These are phyloP conservation scores for Cephus sareptanus DNA, from an alignment of 2,888 invertebrate genomes.

Conservation along the genomic window DNA sequence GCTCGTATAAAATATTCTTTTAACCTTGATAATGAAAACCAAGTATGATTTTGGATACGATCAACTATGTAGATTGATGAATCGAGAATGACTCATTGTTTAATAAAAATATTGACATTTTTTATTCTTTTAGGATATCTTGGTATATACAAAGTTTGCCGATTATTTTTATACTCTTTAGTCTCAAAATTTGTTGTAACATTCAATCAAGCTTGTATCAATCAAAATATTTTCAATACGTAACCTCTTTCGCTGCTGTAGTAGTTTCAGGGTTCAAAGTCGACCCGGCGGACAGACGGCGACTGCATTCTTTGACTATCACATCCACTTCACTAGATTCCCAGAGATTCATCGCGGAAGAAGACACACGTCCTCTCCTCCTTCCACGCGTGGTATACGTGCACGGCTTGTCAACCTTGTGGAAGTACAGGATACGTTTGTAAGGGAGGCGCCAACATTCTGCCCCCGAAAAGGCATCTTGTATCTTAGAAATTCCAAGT, in stretches of 20 bases:
- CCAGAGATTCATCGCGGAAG: constrained; percentile 23
- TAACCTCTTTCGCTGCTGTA: too few species aligned
- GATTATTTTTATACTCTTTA: too few species aligned
- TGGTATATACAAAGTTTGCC: too few species aligned
- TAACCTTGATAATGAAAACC: too few species aligned
- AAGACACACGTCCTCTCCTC: constrained; percentile 2
- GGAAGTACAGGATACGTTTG: background rate
- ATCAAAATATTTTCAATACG: too few species aligned
- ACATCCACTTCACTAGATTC: constrained; percentile 24
- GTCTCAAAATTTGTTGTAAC: fast-evolving
- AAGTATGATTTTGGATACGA: too few species aligned
- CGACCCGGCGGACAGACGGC: constrained; percentile 25
- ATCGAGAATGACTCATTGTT: too few species aligned
- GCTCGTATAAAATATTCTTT: too few species aligned
- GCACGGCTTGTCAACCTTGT: constrained; percentile 16
- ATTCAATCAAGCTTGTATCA: too few species aligned
- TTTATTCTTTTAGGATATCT: too few species aligned
- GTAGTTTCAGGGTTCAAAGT: background rate
- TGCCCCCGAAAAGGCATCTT: constrained; percentile 33
- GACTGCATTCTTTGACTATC: constrained; percentile 42
- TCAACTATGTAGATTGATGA: too few species aligned
- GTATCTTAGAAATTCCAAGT: constrained; percentile 31
- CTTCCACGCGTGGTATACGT: background rate
- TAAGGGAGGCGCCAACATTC: constrained; percentile 37
- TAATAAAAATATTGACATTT: too few species aligned